Conservation (phyloP, 1,140 invertebrate species). For the Caenorhabditis elegans region WBcel235 BX284606.5:2142001-2142500, state of each 20-base stretch:
- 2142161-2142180: neutral
- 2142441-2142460: neutral
- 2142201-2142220: neutral
- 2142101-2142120: too few relatives aligned
- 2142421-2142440: neutral
- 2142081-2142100: too few relatives aligned
- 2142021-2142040: too few relatives aligned
- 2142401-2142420: neutral
- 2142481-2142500: neutral
- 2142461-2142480: neutral
- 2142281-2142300: constrained; percentile 15
- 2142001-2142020: too few relatives aligned
- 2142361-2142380: neutral
- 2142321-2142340: neutral
- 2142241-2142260: constrained; percentile 27
- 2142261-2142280: constrained; percentile 18
- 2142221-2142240: constrained; percentile 9
- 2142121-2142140: too few relatives aligned
- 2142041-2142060: too few relatives aligned
- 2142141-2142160: too few relatives aligned
- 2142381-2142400: neutral
- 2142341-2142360: constrained; percentile 17
- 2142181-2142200: neutral
- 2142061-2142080: too few relatives aligned
- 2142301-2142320: neutral